Evolutionary conservation across 2,113 vertebrate genomes (phyloP), one percentile per base, ranked within the genome.

Genomic region (Parus major): DNA sequence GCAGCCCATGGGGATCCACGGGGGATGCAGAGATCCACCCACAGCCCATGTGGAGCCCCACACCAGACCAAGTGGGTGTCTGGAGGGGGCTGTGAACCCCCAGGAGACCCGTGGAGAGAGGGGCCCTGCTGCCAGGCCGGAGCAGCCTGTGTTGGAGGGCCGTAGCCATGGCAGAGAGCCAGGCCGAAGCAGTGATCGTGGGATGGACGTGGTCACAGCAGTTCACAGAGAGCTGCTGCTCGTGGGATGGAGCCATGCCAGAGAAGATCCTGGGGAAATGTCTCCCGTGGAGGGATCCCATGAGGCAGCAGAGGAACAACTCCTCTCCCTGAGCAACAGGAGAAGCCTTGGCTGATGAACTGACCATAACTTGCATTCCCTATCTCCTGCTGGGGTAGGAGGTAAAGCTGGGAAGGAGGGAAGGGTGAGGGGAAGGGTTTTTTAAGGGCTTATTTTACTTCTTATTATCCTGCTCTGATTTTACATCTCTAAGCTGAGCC

Each of bases 211-310:
- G 47, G 49, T 13, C 52, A 14, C 63, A 57, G n/a, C 13, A 63
- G 39, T 4, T 63, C 10, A 0, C 41, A 36, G 57, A 7, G 39
- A 52, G 11, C 21, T 83, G 11, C 5, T 55, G 11, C 27, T 72
- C 0, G 0, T 46, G 39, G 33, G 41, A 55, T 55, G 29, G 57
- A 73, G 9, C 11, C 47, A 63, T 0, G 0, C 31, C 6, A 21
- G 68, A 72, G 14, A 46, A 55, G 11, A n/a, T 73, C 18, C n/a
- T 15, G 23, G 41, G 55, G 41, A 73, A 6, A 9, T 14, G 22
- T 33, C 23, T 47, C 4, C n/a, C 3, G 1, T 23, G 57, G n/a
- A 46, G 49, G 11, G 41, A 46, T 31, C 18, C 23, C 41, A 23
- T 5, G 1, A 33, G n/a, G 10, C 28, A 64, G 41, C 41, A 65